Evolutionary conservation across 1,140 invertebrate species (phyloP).

Genomic region (Araneus ventricosus): DNA sequence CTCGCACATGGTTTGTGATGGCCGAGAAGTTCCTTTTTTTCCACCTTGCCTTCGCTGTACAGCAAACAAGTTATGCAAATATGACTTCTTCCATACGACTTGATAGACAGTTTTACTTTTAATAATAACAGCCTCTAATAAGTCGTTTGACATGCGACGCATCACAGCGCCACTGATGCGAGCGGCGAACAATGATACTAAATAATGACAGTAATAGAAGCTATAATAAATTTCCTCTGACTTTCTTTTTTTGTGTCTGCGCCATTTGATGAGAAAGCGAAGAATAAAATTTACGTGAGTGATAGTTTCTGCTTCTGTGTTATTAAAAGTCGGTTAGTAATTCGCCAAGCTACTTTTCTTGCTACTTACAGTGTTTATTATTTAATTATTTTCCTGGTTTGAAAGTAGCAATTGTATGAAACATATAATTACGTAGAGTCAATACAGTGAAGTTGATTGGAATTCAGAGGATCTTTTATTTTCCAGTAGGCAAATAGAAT

Average conservation of each 20-base stretch:
- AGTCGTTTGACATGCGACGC: slow-evolving; percentile 8
- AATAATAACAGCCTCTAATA: slow-evolving; percentile 24
- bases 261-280: background rate
- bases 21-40: background rate
- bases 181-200: slow-evolving; percentile 25
- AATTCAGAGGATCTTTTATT: background rate
- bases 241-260: background rate
- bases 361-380: background rate
- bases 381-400: background rate
- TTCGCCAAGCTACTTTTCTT: background rate
- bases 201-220: slow-evolving; percentile 17
- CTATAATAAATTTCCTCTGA: background rate
- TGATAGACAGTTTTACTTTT: slow-evolving; percentile 29
- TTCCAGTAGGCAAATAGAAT: too few species aligned
- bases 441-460: background rate
- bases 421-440: background rate
- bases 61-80: slow-evolving; percentile 19
- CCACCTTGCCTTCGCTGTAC: background rate
- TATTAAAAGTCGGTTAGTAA: slow-evolving; percentile 29
- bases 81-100: background rate
- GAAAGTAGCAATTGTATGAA: background rate
- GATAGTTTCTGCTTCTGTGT: background rate
- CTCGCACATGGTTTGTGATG: background rate
- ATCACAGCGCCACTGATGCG: slow-evolving; percentile 12
- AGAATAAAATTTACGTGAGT: background rate